These are phyloP conservation scores for Teleogryllus oceanicus DNA, from an alignment of 2,888 invertebrate genomes.

Conservation along the genomic window DNA sequence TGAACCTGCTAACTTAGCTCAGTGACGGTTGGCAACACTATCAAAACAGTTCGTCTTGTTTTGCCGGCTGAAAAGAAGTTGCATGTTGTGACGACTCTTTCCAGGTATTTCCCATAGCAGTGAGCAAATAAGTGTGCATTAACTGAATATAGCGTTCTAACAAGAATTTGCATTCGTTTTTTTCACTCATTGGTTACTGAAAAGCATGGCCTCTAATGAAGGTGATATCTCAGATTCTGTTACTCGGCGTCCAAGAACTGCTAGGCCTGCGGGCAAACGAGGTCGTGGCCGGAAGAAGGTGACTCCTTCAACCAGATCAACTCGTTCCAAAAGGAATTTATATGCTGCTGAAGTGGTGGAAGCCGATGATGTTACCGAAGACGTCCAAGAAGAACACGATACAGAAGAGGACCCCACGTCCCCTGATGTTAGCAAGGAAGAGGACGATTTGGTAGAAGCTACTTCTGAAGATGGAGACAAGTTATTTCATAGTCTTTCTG, in stretches of 20 bases:
- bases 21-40: slow-evolving; percentile 10
- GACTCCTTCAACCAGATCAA: neutral
- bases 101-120: neutral
- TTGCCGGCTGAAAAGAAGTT: slow-evolving; percentile 18
- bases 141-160: neutral
- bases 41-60: slow-evolving; percentile 18
- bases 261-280: neutral
- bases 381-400: neutral
- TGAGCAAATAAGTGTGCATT: neutral
- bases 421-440: neutral
- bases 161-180: neutral
- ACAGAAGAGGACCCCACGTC: neutral
- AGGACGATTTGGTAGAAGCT: neutral
- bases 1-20: neutral
- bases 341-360: neutral
- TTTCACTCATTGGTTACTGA: neutral
- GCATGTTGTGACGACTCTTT: neutral
- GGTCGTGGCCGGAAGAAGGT: neutral
- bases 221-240: neutral
- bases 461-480: neutral
- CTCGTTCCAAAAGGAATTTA: neutral
- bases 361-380: neutral
- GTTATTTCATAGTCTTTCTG: neutral
- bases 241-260: neutral
- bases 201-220: neutral